Evolutionary conservation across 2,113 vertebrate genomes (phyloP).

Genomic region (Sphaerodactylus townsendi): DNA sequence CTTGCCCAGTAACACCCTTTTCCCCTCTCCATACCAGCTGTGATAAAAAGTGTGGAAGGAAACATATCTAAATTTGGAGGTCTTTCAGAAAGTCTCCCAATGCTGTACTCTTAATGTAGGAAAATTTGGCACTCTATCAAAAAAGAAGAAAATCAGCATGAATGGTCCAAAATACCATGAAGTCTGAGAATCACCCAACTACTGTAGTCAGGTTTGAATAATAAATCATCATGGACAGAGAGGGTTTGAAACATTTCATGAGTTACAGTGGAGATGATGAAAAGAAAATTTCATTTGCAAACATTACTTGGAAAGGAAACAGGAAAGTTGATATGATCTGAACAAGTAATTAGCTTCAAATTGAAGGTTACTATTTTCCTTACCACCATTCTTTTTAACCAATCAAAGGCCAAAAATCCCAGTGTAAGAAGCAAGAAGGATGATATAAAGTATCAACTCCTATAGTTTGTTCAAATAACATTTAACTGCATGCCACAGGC

Average conservation of each 20-base stretch:
- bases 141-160: too few species aligned
- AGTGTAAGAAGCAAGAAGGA: not conserved
- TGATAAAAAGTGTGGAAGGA: too few species aligned
- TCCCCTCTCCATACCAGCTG: too few species aligned
- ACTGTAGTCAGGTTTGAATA: too few species aligned
- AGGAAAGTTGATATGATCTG: constrained; percentile 22
- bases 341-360: constrained; percentile 42
- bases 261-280: constrained; percentile 33
- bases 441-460: constrained; percentile 6
- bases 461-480: constrained; percentile 35
- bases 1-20: too few species aligned
- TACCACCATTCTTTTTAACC: constrained; percentile 36
- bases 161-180: too few species aligned
- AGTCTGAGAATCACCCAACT: too few species aligned
- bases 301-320: constrained; percentile 5
- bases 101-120: too few species aligned
- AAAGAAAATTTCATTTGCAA: constrained; percentile 36
- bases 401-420: constrained; percentile 33
- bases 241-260: not conserved
- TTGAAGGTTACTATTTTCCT: constrained; percentile 46
- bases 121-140: too few species aligned
- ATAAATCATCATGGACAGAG: too few species aligned
- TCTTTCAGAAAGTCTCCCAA: too few species aligned
- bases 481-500: constrained; percentile 21
- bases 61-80: too few species aligned